phyloP scores from a whole-genome alignment of 2,888 invertebrate species.

The Atethmia centrago region DNA sequence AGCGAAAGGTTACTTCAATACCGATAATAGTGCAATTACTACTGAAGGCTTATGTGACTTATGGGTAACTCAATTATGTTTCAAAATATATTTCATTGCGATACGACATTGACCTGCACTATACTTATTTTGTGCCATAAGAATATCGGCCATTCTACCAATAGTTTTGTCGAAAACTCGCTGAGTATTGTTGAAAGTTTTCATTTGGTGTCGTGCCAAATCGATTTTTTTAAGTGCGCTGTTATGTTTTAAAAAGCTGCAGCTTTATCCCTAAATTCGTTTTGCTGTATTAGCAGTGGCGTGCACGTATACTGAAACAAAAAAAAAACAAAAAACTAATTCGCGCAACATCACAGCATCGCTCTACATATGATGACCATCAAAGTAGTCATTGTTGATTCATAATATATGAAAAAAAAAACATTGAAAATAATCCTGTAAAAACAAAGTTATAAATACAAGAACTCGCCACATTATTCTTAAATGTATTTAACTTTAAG shows the following conservation, averaged over 20 bases:
- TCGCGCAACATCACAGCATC: too few relatives aligned
- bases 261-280: slow-evolving; percentile 27
- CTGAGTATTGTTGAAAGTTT: slow-evolving; percentile 59
- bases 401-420: too few relatives aligned
- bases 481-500: too few relatives aligned
- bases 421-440: too few relatives aligned
- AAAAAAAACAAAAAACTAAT: too few relatives aligned
- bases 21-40: slow-evolving; percentile 79
- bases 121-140: slow-evolving; percentile 14
- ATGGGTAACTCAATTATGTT: slow-evolving; percentile 17
- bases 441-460: too few relatives aligned
- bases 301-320: too few relatives aligned
- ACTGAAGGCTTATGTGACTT: slow-evolving; percentile 69
- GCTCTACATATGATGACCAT: too few relatives aligned
- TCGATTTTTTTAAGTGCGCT: slow-evolving; percentile 34
- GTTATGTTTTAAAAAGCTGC: slow-evolving; percentile 30
- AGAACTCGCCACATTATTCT: too few relatives aligned
- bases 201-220: slow-evolving; percentile 67
- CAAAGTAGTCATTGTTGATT: too few relatives aligned
- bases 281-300: too few relatives aligned
- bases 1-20: slow-evolving; percentile 85
- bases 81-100: not conserved
- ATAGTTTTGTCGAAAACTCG: slow-evolving; percentile 36
- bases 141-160: slow-evolving; percentile 38
- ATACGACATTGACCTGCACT: not conserved